Evolutionary conservation across 2,797 vertebrate genomes (phyloP), one percentile per base, ranked within the genome.

Genomic region (Mastacembelus armatus): DNA sequence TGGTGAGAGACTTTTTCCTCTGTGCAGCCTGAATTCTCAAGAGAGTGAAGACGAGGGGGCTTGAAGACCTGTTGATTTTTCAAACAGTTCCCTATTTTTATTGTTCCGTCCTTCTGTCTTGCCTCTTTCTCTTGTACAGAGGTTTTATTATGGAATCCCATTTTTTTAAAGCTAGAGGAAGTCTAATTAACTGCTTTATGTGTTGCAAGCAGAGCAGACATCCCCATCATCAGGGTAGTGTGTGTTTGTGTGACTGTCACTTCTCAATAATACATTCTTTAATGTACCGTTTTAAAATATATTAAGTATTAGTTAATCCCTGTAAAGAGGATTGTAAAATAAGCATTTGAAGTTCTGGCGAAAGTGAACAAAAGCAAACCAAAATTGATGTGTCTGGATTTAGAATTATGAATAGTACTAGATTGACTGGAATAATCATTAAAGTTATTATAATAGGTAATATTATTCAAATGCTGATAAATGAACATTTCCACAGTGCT

Each of bases 1-100:
- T 71, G 54, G 75, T 85, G 83, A 81, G 80, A 91, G 85, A 86
- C 89, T 84, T 73, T 90, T 90, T 87, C 77, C 68, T 86, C 54
- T 48, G 59, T 59, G 26, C 58, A 74, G 78, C 81, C 69, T 84
- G 86, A 81, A 72, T 73, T 85, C 63, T 77, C 66, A 45, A 26
- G 35, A 4, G 5, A 76, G 47, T 60, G 57, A 75, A 74, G 60
- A 59, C n/a, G 21, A 67, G 54, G 22, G 26, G 4, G 14, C 61
- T 58, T 61, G 65, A 66, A 64, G 29, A 76, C 40, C 60, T 66
- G 30, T 70, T 48, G 57, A 64, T 66, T 66, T 65, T 39, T 56
- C 15, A 45, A 70, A 67, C 36, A 21, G 15, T 21, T 8, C 27
- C n/a, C 22, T 35, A 27, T 47, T 50, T 55, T 36, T 55, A 26